These are phyloP conservation scores for Hydraecia micacea DNA, from an alignment of 2,888 invertebrate species.

Conservation along the genomic window DNA sequence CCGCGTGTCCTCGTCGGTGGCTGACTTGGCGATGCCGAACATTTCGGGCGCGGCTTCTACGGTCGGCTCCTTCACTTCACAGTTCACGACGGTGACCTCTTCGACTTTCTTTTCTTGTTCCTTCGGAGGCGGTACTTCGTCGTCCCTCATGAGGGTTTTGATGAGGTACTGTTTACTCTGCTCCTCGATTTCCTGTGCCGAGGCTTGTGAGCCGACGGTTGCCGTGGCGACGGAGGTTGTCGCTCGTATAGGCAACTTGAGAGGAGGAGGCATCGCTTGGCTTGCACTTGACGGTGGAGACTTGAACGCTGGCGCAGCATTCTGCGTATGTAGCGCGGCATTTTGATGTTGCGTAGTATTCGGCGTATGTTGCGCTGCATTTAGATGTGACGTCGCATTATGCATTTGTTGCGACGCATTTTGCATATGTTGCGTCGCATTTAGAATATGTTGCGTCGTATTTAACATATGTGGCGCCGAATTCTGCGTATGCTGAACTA, in stretches of 20 bases:
- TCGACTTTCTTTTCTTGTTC: slow-evolving; percentile 90
- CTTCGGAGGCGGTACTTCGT: slow-evolving; percentile 94
- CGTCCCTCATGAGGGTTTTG: slow-evolving; percentile 96
- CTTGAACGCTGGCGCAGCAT: slow-evolving; percentile 46
- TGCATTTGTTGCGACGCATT: slow-evolving; percentile 31
- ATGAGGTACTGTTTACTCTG: slow-evolving; percentile 95
- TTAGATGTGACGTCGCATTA: slow-evolving; percentile 18
- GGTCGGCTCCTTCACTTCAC: slow-evolving; percentile 78
- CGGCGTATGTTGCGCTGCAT: slow-evolving; percentile 18
- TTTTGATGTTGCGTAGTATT: slow-evolving; percentile 20
- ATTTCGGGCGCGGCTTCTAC: slow-evolving; percentile 89
- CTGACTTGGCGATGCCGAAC: slow-evolving; percentile 89
- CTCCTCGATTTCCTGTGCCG: slow-evolving; percentile 91
- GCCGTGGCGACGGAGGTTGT: slow-evolving; percentile 81
- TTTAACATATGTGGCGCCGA: slow-evolving; percentile 28
- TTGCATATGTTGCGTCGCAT: slow-evolving; percentile 36
- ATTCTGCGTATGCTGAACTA: slow-evolving; percentile 32
- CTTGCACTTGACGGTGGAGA: slow-evolving; percentile 45
- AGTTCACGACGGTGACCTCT: slow-evolving; percentile 87
- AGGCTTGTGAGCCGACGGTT: slow-evolving; percentile 86
- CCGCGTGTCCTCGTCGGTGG: slow-evolving; percentile 72
- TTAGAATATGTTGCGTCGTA: slow-evolving; percentile 25
- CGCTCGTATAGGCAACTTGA: slow-evolving; percentile 79
- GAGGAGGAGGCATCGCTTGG: slow-evolving; percentile 82
- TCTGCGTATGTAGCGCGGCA: slow-evolving; percentile 14